Evolutionary conservation across 2,113 vertebrate genomes (phyloP).

Genomic region (Butorides virescens): DNA sequence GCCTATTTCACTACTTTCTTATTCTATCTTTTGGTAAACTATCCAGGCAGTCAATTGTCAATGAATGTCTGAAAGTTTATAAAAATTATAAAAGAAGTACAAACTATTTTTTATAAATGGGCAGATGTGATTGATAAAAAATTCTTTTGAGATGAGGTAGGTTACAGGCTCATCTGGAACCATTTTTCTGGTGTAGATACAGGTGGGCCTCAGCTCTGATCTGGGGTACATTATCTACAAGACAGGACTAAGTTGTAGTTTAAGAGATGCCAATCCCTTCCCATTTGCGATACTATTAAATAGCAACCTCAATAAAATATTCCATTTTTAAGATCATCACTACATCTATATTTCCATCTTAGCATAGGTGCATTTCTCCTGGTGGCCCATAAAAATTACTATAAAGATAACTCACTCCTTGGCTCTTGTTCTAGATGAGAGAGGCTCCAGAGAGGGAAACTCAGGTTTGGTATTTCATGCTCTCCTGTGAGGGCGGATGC

Average conservation of each 20-base stretch:
- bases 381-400: neutral
- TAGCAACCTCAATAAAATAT: neutral
- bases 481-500: neutral
- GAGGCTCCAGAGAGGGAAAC: neutral
- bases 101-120: neutral
- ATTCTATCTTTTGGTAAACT: neutral
- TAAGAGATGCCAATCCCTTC: neutral
- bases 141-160: neutral
- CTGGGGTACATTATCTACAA: neutral
- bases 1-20: neutral
- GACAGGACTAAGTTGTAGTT: neutral
- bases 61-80: neutral
- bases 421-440: neutral
- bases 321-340: neutral
- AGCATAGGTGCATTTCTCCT: neutral
- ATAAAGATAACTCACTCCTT: neutral
- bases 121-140: neutral
- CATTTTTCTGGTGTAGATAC: neutral
- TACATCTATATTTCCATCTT: neutral
- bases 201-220: neutral
- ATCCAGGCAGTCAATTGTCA: neutral
- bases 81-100: neutral
- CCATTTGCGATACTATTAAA: neutral
- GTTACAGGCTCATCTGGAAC: neutral
- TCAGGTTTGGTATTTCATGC: neutral